phyloP scores from a whole-genome alignment of 1,140 invertebrate species.

The Procambarus virginalis region DNA sequence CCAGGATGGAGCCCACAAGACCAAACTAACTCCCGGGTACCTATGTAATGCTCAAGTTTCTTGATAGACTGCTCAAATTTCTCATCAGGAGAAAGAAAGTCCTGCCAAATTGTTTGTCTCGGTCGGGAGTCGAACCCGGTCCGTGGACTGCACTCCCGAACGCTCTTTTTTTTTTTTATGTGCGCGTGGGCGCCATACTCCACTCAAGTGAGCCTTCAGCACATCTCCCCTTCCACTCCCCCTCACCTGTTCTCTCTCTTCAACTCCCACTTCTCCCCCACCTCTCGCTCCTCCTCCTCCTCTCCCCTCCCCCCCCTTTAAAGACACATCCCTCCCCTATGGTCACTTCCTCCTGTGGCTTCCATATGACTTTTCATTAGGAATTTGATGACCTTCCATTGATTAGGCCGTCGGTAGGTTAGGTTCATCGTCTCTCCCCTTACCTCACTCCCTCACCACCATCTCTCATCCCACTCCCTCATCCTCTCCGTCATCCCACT shows the following conservation, averaged over 20 bases:
- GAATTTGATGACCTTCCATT: conserved; percentile 42
- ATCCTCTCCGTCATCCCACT: not conserved
- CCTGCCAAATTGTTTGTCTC: no score
- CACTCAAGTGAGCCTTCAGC: not conserved
- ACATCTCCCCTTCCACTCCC: no score
- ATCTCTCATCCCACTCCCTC: not conserved
- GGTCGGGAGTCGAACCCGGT: no score
- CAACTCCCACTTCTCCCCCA: not conserved
- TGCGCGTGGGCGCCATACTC: not conserved
- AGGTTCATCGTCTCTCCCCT: not conserved
- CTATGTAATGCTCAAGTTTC: no score
- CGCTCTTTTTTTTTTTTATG: no score
- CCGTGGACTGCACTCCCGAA: no score
- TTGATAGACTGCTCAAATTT: no score
- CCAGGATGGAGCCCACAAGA: no score
- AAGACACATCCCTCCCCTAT: not conserved
- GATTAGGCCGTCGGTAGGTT: not conserved
- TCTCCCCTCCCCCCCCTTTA: not conserved
- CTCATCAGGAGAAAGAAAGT: no score
- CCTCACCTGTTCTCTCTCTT: no score
- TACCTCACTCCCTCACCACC: not conserved
- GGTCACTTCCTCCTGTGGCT: conserved; percentile 30
- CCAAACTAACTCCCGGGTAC: no score
- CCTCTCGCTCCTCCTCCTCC: not conserved
- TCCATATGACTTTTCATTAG: conserved; percentile 47